Conservation (phyloP, 2,113 vertebrate species). For the Ondatra zibethicus region DNA sequence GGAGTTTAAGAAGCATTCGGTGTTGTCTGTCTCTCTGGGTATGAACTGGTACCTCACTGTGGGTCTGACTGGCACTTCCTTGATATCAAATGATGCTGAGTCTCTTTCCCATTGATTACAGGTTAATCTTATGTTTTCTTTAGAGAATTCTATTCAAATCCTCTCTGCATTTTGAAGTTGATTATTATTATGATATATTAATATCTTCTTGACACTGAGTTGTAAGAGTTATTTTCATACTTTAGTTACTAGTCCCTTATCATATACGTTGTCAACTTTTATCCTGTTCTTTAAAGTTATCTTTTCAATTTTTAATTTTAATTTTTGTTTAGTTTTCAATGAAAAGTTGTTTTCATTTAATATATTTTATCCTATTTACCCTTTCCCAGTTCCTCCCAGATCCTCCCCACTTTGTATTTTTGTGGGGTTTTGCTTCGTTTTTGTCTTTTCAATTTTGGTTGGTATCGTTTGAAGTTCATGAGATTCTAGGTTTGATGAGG, state of each 20-base stretch:
- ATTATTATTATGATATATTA: not conserved
- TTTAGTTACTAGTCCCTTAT: not conserved
- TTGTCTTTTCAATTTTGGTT: not conserved
- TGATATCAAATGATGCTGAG: not conserved
- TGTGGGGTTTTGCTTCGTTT: not conserved
- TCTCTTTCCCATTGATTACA: not conserved
- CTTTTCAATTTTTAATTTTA: not conserved
- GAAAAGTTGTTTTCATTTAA: not conserved
- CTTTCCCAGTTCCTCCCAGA: not conserved
- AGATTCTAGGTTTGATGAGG: constrained; percentile 30
- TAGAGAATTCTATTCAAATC: constrained; percentile 14
- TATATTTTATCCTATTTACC: not conserved
- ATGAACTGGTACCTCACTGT: not conserved
- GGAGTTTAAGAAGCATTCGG: not conserved
- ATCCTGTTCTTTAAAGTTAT: not conserved
- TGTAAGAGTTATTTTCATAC: not conserved
- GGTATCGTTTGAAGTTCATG: not conserved
- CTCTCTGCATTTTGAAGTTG: constrained; percentile 22
- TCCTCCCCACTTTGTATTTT: not conserved
- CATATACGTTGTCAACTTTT: not conserved
- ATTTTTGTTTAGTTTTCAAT: not conserved
- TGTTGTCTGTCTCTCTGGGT: not conserved
- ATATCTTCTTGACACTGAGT: not conserved
- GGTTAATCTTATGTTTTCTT: not conserved
- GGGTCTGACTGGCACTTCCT: constrained; percentile 24